Evolutionary conservation across 2,888 invertebrate genomes (phyloP).

Genomic region (Salpingus planirostris): DNA sequence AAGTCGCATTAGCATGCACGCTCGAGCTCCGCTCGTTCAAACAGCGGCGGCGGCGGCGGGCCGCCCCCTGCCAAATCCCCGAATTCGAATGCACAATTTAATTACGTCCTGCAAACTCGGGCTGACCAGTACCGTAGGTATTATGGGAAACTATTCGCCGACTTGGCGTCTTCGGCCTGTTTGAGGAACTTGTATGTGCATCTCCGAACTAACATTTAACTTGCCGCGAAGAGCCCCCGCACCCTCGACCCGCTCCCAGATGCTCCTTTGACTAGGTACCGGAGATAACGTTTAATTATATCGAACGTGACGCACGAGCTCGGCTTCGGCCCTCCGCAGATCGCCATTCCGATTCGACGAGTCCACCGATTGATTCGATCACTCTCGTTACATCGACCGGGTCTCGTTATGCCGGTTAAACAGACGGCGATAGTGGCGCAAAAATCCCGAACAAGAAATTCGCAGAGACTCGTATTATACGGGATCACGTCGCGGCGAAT

Average conservation of each 20-base stretch:
- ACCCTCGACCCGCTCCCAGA: slow-evolving; percentile 1
- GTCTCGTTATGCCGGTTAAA: too few relatives aligned
- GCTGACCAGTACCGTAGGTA: slow-evolving; percentile 41
- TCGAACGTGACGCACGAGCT: slow-evolving; percentile 1
- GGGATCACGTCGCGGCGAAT: slow-evolving; percentile 10
- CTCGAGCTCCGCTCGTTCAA: slow-evolving; percentile 33
- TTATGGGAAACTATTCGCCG: slow-evolving; percentile 41
- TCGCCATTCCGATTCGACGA: neutral
- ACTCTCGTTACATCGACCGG: too few relatives aligned
- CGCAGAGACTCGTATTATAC: too few relatives aligned
- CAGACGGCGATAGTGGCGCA: too few relatives aligned
- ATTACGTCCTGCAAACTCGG: slow-evolving; percentile 35
- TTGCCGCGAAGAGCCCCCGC: slow-evolving; percentile 10
- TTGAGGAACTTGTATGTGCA: slow-evolving; percentile 31
- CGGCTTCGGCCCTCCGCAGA: slow-evolving; percentile 1
- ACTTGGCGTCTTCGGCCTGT: slow-evolving; percentile 36
- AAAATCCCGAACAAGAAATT: too few relatives aligned
- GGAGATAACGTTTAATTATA: slow-evolving; percentile 6
- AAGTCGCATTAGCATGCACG: slow-evolving; percentile 35
- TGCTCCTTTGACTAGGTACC: slow-evolving; percentile 5
- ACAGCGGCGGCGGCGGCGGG: slow-evolving; percentile 23
- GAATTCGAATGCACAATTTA: slow-evolving; percentile 40
- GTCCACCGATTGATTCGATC: neutral
- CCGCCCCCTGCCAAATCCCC: slow-evolving; percentile 24
- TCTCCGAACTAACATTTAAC: slow-evolving; percentile 32